These are phyloP conservation scores for Conomelus anceps DNA, from an alignment of 2,888 invertebrate species.

Conservation along the genomic window DNA sequence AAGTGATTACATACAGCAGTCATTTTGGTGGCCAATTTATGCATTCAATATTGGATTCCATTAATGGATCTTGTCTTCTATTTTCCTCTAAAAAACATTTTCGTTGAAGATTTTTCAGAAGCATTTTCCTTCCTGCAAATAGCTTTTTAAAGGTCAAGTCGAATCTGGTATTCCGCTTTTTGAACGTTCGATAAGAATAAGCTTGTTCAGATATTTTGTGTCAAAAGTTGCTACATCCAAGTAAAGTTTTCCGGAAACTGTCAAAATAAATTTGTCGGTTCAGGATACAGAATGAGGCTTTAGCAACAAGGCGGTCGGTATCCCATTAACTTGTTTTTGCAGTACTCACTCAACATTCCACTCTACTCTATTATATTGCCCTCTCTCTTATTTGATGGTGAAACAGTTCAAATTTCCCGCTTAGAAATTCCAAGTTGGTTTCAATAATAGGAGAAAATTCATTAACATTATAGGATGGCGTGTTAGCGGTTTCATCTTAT, in stretches of 20 bases:
- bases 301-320: neutral
- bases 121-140: neutral
- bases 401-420: too few relatives aligned
- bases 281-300: neutral
- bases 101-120: neutral
- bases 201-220: neutral
- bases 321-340: neutral
- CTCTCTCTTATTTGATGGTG: neutral
- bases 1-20: too few relatives aligned
- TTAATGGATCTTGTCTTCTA: too few relatives aligned
- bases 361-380: neutral
- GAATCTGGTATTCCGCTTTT: neutral
- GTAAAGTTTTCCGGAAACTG: neutral
- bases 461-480: too few relatives aligned
- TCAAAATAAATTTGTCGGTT: neutral
- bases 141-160: neutral
- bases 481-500: too few relatives aligned
- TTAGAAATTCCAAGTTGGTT: too few relatives aligned
- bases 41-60: too few relatives aligned
- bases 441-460: too few relatives aligned
- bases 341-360: neutral
- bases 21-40: too few relatives aligned
- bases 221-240: neutral
- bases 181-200: neutral
- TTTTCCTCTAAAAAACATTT: too few relatives aligned